Percentiles rank a stretch among this genome's conserved stretches.
These are phyloP conservation scores for Linhomoeus sp. DNA, from an alignment of 2,888 invertebrate genomes.

Conservation along the genomic window DNA sequence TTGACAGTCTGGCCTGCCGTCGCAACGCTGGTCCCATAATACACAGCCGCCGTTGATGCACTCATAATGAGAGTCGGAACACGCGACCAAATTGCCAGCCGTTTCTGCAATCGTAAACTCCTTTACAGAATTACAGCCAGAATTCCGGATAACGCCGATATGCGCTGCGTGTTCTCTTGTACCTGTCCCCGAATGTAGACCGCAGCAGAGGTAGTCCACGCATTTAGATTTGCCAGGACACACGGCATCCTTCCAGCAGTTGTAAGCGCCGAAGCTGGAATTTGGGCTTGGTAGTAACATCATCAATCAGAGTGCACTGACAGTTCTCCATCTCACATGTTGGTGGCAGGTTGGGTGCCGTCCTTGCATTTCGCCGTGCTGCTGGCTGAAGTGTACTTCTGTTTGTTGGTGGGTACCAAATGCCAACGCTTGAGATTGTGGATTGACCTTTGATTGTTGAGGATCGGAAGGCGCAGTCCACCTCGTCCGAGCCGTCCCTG, in stretches of 20 bases:
- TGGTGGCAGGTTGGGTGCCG: background rate
- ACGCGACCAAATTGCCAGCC: background rate
- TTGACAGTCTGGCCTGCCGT: constrained; percentile 11
- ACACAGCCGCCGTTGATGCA: constrained; percentile 13
- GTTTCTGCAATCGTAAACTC: background rate
- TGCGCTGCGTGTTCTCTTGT: too few species aligned
- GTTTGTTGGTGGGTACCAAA: too few species aligned
- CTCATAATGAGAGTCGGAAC: constrained; percentile 9
- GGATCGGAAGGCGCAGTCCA: constrained; percentile 50
- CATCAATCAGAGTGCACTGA: background rate
- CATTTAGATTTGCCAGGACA: background rate
- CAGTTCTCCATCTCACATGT: background rate
- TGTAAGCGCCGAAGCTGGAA: background rate
- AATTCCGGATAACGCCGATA: too few species aligned
- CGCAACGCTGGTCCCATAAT: constrained; percentile 8
- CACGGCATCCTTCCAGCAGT: background rate
- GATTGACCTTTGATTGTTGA: too few species aligned
- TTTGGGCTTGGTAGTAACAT: too few species aligned
- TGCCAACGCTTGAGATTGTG: too few species aligned
- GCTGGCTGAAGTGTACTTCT: too few species aligned
- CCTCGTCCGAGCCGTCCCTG: constrained; percentile 43
- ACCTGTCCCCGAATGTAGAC: too few species aligned
- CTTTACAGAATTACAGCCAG: too few species aligned
- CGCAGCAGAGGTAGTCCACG: too few species aligned
- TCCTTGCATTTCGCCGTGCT: background rate